Evolutionary conservation across 2,113 vertebrate species (phyloP).

Genomic region (Gallinago jamesoni): DNA sequence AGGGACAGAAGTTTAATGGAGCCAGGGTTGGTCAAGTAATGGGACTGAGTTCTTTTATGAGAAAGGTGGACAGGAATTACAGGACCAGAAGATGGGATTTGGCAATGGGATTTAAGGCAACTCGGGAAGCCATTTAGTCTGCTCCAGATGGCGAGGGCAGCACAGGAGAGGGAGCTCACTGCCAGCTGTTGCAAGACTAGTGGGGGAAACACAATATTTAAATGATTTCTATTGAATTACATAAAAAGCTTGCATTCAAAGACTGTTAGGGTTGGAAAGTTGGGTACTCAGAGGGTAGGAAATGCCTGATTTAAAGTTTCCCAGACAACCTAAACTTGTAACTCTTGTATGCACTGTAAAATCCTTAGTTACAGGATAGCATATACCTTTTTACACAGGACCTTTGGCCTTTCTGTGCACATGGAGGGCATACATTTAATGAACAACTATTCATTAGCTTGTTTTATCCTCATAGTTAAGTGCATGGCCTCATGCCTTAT

Average conservation of each 20-base stretch:
- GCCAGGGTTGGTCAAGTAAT: background rate
- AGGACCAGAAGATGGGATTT: background rate
- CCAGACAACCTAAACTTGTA: background rate
- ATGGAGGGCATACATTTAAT: background rate
- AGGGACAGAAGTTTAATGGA: background rate
- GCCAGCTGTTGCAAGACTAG: background rate
- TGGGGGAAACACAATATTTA: background rate
- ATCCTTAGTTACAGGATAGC: conserved; percentile 9
- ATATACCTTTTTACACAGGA: background rate
- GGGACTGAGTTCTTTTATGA: background rate
- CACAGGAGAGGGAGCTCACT: background rate
- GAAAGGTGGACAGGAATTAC: background rate
- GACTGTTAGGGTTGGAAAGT: background rate
- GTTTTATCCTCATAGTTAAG: background rate
- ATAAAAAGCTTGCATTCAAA: background rate
- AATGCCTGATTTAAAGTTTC: background rate
- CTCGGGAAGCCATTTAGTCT: background rate
- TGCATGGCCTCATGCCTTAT: conserved; percentile 14
- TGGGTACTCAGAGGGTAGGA: background rate
- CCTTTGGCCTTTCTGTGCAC: background rate
- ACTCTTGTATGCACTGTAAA: background rate
- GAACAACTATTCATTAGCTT: background rate
- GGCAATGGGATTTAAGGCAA: background rate
- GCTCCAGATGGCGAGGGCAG: background rate
- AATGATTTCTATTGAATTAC: background rate